Conservation (phyloP, 2,888 invertebrate genomes). For the Trachelus iudaicus region DNA sequence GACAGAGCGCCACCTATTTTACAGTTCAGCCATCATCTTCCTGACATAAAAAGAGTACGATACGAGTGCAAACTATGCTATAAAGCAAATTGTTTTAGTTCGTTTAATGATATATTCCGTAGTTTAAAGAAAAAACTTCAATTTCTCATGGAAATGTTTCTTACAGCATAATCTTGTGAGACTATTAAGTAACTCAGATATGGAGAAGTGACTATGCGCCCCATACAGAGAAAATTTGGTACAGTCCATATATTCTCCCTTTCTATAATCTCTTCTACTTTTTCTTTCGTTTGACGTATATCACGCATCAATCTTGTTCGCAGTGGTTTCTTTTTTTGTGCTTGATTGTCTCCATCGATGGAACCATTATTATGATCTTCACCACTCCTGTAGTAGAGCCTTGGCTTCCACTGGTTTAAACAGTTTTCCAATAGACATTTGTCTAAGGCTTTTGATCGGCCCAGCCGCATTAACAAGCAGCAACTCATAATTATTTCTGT, state of each 20-base stretch:
- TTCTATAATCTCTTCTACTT: slow-evolving; percentile 81
- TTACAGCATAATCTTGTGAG: slow-evolving; percentile 77
- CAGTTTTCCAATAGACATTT: slow-evolving; percentile 48
- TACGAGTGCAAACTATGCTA: not conserved
- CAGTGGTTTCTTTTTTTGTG: slow-evolving; percentile 42
- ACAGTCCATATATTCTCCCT: slow-evolving; percentile 93
- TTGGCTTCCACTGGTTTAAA: slow-evolving; percentile 39
- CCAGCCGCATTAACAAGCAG: slow-evolving; percentile 36
- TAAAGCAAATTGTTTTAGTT: not conserved
- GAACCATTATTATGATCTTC: slow-evolving; percentile 36
- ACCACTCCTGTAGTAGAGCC: slow-evolving; percentile 43
- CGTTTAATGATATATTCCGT: not conserved
- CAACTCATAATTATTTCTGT: slow-evolving; percentile 45
- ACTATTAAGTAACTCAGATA: slow-evolving; percentile 90
- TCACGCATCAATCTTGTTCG: slow-evolving; percentile 49
- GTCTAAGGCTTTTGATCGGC: slow-evolving; percentile 33
- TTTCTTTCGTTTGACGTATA: slow-evolving; percentile 68
- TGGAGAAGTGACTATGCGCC: slow-evolving; percentile 88
- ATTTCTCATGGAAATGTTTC: not conserved
- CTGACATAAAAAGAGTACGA: not conserved
- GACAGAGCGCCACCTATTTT: slow-evolving; percentile 75
- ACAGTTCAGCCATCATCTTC: slow-evolving; percentile 7
- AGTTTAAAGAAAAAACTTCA: not conserved
- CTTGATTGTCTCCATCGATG: slow-evolving; percentile 32
- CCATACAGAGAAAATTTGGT: slow-evolving; percentile 90